phyloP scores from a whole-genome alignment of 2,888 invertebrate genomes.

The Callinectes sapidus region DNA sequence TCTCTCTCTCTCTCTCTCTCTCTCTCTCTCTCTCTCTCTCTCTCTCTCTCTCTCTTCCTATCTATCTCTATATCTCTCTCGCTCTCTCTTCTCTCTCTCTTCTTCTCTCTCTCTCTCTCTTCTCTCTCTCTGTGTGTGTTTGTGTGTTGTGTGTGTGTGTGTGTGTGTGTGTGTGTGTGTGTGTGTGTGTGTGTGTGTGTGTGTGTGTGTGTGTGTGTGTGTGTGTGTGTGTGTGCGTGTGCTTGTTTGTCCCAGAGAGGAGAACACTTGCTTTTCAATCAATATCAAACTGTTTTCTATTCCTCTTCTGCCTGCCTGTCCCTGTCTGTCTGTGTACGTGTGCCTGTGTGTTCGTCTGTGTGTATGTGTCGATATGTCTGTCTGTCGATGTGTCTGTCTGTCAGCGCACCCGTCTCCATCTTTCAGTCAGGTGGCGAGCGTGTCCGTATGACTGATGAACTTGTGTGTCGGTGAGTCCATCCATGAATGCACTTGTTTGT shows the following conservation, averaged over 20 bases:
- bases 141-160: constrained; percentile 31
- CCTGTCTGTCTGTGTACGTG: background rate
- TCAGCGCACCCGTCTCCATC: background rate
- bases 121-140: background rate
- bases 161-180: constrained; percentile 40
- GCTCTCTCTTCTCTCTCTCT: constrained; percentile 30
- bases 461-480: background rate
- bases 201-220: constrained; percentile 27
- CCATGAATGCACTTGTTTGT: constrained; percentile 24
- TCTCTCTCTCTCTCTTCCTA: constrained; percentile 8
- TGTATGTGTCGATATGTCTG: too few species aligned
- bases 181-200: constrained; percentile 42
- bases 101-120: constrained; percentile 13
- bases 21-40: constrained; percentile 24
- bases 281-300: background rate
- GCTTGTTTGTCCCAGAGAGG: background rate
- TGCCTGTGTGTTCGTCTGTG: background rate
- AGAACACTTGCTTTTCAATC: constrained; percentile 25
- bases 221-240: constrained; percentile 4
- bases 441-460: background rate
- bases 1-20: background rate
- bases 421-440: background rate
- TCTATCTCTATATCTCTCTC: background rate
- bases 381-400: background rate
- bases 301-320: background rate